Evolutionary conservation across 2,113 vertebrate genomes (phyloP).

Genomic region (Bolborhynchus lineola): DNA sequence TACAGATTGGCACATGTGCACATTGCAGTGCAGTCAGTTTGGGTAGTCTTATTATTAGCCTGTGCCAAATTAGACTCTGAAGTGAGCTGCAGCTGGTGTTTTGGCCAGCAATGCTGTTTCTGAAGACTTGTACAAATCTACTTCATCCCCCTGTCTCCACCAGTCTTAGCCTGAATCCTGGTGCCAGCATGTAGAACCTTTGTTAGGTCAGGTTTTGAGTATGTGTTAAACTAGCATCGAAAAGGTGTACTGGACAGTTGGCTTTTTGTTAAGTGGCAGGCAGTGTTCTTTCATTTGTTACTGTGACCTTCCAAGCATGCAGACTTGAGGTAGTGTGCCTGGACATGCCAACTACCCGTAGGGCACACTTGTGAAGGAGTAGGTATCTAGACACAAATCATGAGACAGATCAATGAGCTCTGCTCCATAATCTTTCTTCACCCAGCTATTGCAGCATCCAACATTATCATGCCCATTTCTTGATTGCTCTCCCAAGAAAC

Average conservation of each 20-base stretch:
- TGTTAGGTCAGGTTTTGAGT: background rate
- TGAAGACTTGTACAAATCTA: background rate
- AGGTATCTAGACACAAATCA: background rate
- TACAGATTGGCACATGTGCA: background rate
- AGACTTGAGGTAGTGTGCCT: background rate
- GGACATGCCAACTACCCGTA: no score
- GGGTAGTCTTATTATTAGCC: background rate
- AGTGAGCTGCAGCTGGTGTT: background rate
- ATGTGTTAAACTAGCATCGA: background rate
- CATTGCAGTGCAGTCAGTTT: background rate
- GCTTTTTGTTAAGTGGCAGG: background rate
- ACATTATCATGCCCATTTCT: background rate
- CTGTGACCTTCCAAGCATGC: background rate
- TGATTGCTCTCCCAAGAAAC: background rate
- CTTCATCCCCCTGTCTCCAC: background rate
- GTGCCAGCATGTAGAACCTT: background rate
- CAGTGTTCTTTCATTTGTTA: background rate
- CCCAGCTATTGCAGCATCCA: background rate
- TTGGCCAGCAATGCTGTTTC: background rate
- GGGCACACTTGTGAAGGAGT: background rate
- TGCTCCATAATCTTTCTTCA: background rate
- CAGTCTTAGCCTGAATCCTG: background rate
- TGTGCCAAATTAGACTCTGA: background rate
- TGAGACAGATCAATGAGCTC: background rate
- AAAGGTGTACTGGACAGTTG: background rate